phyloP scores from a whole-genome alignment of 2,888 invertebrate species.

The Cremastobaeus sp. region DNA sequence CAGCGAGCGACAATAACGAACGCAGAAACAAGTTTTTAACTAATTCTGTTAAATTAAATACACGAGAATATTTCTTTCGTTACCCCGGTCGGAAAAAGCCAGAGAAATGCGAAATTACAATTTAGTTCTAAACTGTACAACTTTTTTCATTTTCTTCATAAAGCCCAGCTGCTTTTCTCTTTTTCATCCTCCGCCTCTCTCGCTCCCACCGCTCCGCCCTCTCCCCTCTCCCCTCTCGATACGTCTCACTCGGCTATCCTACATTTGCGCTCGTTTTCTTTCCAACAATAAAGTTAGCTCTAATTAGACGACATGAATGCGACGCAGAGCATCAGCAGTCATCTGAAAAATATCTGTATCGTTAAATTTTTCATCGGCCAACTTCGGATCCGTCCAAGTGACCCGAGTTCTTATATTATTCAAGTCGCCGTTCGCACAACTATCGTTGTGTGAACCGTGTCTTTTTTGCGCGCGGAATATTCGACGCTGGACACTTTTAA shows the following conservation, averaged over 20 bases:
- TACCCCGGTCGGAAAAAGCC: conserved; percentile 9
- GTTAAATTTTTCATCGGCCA: too few relatives aligned
- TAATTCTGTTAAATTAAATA: conserved; percentile 30
- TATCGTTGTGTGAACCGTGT: too few relatives aligned
- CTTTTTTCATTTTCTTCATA: conserved; percentile 40
- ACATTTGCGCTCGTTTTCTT: too few relatives aligned
- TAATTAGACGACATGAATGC: conserved; percentile 37
- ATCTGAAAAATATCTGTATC: conserved; percentile 17
- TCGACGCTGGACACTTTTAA: too few relatives aligned
- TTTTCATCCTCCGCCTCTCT: not conserved
- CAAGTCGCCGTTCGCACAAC: too few relatives aligned
- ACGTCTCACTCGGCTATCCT: too few relatives aligned
- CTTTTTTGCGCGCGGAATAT: too few relatives aligned
- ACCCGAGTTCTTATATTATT: too few relatives aligned
- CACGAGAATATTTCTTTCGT: conserved; percentile 8
- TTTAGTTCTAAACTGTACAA: conserved; percentile 32
- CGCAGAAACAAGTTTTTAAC: conserved; percentile 13
- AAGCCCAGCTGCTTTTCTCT: not conserved
- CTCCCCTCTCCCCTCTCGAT: not conserved
- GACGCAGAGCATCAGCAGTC: conserved; percentile 3
- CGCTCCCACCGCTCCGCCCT: not conserved
- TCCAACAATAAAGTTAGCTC: conserved; percentile 36
- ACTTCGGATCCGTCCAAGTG: too few relatives aligned
- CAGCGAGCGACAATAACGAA: not conserved
- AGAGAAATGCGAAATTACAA: conserved; percentile 30